Conservation (phyloP, 2,113 vertebrate genomes). For the Scytalopus superciliaris region DNA sequence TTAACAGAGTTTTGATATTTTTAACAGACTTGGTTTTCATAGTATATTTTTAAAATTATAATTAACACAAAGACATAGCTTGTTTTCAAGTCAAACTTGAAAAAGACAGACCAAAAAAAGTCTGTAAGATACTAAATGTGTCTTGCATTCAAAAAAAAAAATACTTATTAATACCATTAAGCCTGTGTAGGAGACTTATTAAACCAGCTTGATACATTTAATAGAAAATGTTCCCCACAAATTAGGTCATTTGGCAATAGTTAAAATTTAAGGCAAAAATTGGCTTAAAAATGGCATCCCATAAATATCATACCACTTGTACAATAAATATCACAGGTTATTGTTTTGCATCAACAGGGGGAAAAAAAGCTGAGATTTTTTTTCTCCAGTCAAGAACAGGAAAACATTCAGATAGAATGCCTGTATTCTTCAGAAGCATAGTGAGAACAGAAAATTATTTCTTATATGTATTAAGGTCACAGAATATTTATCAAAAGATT, state of each 20-base stretch:
- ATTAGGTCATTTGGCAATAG: conserved; percentile 19
- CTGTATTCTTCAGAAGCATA: conserved; percentile 28
- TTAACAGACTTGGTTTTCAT: neutral
- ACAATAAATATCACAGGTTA: neutral
- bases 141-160: neutral
- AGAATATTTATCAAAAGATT: conserved; percentile 40
- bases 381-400: neutral
- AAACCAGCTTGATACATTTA: conserved; percentile 29
- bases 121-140: neutral
- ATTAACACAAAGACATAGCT: neutral
- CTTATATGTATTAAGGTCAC: neutral
- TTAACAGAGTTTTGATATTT: neutral
- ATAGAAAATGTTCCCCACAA: neutral
- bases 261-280: neutral
- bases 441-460: neutral
- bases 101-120: neutral
- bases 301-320: neutral
- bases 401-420: neutral
- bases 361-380: neutral
- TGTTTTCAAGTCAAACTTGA: neutral
- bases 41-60: neutral
- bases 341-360: neutral
- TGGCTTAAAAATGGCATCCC: neutral
- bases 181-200: conserved; percentile 4
- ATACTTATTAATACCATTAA: neutral